A percentile compares a stretch with the other conserved stretches of the same genome.
Evolutionary conservation across 2,797 vertebrate species (phyloP).

Genomic region (Adrianichthys oophorus): DNA sequence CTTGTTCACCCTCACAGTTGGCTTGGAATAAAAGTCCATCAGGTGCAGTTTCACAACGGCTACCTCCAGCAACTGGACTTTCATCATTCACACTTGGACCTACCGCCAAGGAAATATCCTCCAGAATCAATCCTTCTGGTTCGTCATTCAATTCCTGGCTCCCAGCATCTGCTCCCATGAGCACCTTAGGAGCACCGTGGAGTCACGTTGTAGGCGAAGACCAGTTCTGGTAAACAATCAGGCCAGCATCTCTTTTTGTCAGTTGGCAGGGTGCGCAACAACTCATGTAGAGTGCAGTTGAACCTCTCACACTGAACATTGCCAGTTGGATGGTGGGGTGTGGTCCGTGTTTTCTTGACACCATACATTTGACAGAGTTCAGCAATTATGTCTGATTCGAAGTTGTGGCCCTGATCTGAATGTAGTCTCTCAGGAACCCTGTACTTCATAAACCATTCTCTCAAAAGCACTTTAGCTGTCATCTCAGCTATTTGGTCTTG

Average conservation of each 20-base stretch:
- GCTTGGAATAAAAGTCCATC: too few species aligned
- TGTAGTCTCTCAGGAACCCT: not conserved
- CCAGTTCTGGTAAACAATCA: not conserved
- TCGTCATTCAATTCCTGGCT: too few species aligned
- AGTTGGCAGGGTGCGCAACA: not conserved
- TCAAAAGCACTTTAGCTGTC: not conserved
- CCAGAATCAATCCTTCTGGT: too few species aligned
- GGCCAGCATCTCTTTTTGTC: conserved; percentile 1
- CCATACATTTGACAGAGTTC: conserved; percentile 1
- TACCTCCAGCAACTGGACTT: too few species aligned
- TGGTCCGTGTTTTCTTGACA: not conserved
- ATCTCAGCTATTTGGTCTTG: not conserved
- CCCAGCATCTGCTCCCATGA: too few species aligned
- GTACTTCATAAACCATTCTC: not conserved
- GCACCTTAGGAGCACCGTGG: too few species aligned
- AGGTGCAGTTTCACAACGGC: too few species aligned
- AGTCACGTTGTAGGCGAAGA: not conserved
- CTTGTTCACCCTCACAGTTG: too few species aligned
- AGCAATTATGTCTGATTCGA: not conserved
- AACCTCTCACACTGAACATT: not conserved
- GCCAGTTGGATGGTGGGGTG: not conserved
- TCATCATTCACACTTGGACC: too few species aligned
- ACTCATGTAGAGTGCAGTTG: not conserved
- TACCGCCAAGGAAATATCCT: too few species aligned
- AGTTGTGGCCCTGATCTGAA: not conserved